These are phyloP conservation scores for Eremophila alpestris DNA, from an alignment of 2,797 vertebrate genomes.

Conservation along the genomic window DNA sequence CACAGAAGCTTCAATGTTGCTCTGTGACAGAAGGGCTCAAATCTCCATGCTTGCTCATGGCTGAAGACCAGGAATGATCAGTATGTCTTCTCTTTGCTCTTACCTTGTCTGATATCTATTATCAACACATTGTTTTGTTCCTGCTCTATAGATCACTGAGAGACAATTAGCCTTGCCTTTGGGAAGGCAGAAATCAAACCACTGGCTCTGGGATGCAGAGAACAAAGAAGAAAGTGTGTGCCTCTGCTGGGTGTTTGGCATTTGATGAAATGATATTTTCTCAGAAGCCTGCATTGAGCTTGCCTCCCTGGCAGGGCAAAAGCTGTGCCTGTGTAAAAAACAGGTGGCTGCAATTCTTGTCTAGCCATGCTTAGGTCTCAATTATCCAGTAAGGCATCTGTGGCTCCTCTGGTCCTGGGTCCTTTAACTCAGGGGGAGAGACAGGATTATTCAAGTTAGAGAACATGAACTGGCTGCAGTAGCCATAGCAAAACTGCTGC, in stretches of 20 bases:
- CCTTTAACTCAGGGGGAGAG: background rate
- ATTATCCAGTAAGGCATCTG: background rate
- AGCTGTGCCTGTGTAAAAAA: background rate
- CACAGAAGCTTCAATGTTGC: background rate
- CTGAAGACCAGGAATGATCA: background rate
- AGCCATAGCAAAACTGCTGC: background rate
- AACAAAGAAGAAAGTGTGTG: slow-evolving; percentile 11
- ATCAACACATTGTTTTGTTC: background rate
- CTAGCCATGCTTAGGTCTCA: slow-evolving; percentile 9
- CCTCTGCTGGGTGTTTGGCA: background rate
- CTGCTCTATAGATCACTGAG: background rate
- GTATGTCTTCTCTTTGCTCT: background rate
- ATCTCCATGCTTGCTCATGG: background rate
- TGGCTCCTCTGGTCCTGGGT: background rate
- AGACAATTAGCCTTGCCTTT: background rate
- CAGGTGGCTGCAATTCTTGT: slow-evolving; percentile 31
- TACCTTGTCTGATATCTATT: background rate
- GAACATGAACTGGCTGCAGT: background rate
- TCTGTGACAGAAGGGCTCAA: background rate
- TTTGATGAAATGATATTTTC: background rate
- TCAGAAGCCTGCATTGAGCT: background rate
- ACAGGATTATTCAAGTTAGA: background rate
- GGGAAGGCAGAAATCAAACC: background rate
- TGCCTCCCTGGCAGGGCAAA: background rate
- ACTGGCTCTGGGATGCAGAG: background rate